Evolutionary conservation across 1,140 invertebrate genomes (phyloP).

Genomic region (Copidosoma floridanum): DNA sequence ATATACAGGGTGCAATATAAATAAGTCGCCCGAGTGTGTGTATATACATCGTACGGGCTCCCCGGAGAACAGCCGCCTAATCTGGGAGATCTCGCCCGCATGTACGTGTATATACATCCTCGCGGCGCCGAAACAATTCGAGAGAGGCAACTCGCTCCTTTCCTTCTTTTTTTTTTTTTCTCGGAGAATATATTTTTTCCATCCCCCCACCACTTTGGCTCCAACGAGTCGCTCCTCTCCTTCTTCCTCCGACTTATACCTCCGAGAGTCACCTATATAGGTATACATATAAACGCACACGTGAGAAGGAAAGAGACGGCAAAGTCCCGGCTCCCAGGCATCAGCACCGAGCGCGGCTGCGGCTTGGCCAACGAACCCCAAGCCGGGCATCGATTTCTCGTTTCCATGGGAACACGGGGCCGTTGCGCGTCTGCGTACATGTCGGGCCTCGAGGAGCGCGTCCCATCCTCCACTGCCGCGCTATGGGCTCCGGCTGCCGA

Average conservation of each 20-base stretch:
- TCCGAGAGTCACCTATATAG: too few species aligned
- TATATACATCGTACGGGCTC: too few species aligned
- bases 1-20: conserved; percentile 7
- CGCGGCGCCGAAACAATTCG: conserved; percentile 18
- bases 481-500: not conserved
- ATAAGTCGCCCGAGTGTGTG: conserved; percentile 14
- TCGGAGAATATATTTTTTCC: not conserved
- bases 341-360: too few species aligned
- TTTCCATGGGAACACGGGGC: conserved; percentile 10
- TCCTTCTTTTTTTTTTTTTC: conserved; percentile 1
- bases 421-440: not conserved
- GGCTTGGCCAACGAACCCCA: conserved; percentile 11
- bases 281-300: too few species aligned
- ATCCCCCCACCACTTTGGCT: not conserved
- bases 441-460: not conserved
- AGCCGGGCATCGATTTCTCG: conserved; percentile 22
- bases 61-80: conserved; percentile 8
- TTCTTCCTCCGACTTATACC: conserved; percentile 1
- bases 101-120: too few species aligned
- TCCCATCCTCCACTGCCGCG: conserved; percentile 14
- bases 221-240: too few species aligned
- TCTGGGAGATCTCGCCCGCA: not conserved
- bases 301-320: too few species aligned
- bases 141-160: not conserved
- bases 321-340: not conserved